These are phyloP conservation scores for Sebastes wilsoni DNA, from an alignment of 2,797 vertebrate species.

Conservation along the genomic window DNA sequence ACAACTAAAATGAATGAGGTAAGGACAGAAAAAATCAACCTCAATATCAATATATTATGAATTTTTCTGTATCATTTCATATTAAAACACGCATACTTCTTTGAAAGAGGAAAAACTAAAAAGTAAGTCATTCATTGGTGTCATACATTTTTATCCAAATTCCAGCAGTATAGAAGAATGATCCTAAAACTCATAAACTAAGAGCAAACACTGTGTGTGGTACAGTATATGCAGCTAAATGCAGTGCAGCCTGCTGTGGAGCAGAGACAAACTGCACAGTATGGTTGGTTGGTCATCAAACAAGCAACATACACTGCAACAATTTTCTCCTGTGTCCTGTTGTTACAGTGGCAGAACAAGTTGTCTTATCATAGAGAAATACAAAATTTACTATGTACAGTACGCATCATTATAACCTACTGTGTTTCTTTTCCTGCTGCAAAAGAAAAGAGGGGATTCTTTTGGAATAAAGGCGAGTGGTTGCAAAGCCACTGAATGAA, in stretches of 20 bases:
- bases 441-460: conserved; percentile 15
- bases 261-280: conserved; percentile 29
- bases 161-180: conserved; percentile 67
- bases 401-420: conserved; percentile 53
- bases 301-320: conserved; percentile 40
- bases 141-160: conserved; percentile 77
- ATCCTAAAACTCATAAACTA: conserved; percentile 51
- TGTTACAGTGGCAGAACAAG: conserved; percentile 52
- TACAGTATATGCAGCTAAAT: conserved; percentile 38
- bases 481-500: conserved; percentile 48
- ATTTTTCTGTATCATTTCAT: conserved; percentile 65
- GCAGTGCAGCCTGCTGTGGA: conserved; percentile 38
- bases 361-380: conserved; percentile 68
- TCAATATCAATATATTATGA: conserved; percentile 69
- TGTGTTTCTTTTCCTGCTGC: conserved; percentile 38
- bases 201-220: conserved; percentile 49
- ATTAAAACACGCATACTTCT: conserved; percentile 67
- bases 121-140: conserved; percentile 82
- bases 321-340: conserved; percentile 19
- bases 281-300: conserved; percentile 26
- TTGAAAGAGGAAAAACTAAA: conserved; percentile 61
- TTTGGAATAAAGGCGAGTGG: conserved; percentile 56
- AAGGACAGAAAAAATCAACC: conserved; percentile 58
- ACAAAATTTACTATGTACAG: conserved; percentile 81
- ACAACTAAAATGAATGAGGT: conserved; percentile 67